Base-by-base conservation (phyloP, 2,113 vertebrate species). In the Dermatemys mawii region DNA sequence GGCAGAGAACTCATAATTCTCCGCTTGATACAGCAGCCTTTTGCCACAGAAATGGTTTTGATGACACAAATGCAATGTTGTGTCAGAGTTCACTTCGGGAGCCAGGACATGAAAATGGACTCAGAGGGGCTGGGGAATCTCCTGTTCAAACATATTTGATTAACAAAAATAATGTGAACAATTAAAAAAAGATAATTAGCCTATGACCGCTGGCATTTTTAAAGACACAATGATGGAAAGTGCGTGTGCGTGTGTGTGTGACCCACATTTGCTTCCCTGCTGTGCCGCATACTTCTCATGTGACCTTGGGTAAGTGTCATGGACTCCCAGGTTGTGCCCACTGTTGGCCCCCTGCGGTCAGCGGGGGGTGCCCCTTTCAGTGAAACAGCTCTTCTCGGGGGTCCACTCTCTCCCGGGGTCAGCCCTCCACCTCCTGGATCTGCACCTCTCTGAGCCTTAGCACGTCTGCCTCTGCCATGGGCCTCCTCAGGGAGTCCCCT, bases 171-270 rank as follows among this genome's bases (percentile, higher is more conserved):
- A 0, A 22, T 57, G 70, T 85, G 79, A 95, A 87, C 75, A 44
- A 35, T 35, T 81, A 79, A 92, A 92, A 92, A 86, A 29, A 88
- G n/a, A n/a, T 86, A 94, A 92, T 92, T 83, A 93, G 87, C 50
- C 8, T 83, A 26, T 55, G 54, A 46, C 8, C 78, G 89, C 86
- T 92, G 84, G 80, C 91, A 29, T 5, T 35, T 63, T 83, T 4
- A 3, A 53, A 90, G 86, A 75, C 54, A 49, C 44, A 7, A 50
- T 60, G 8, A 86, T 76, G 3, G 41, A 88, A 91, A 82, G n/a
- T 48, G 73, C 84, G 8, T 9, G n/a, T 50, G 92, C 63, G 11
- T 84, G 67, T 53, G 10, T 53, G 67, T 81, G 22, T 3, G 16
- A 70, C 35, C 35, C n/a, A 70, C 8, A 21, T 70, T 38, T 19